Conservation (phyloP, 2,113 vertebrate species). For the Psammodynastes pulverulentus region DNA sequence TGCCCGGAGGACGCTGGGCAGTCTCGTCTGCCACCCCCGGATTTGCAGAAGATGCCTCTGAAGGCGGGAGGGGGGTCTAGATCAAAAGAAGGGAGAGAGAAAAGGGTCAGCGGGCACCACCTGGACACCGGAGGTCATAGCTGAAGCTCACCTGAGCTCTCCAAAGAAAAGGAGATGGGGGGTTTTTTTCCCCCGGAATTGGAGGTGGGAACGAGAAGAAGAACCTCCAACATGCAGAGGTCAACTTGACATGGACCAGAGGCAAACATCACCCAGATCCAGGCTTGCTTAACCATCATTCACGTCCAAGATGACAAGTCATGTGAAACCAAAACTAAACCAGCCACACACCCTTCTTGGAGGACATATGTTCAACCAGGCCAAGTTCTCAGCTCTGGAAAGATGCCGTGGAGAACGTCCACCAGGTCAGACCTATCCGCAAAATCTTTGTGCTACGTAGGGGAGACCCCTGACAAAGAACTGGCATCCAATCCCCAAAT, state of each 20-base stretch:
- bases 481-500: background rate
- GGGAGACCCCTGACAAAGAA: background rate
- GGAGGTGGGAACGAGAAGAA: slow-evolving; percentile 31
- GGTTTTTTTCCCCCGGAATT: slow-evolving; percentile 26
- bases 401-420: background rate
- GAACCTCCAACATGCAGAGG: slow-evolving; percentile 9
- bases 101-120: background rate
- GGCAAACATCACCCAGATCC: background rate
- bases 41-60: slow-evolving; percentile 43
- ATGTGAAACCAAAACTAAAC: background rate
- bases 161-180: background rate
- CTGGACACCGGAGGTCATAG: background rate
- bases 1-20: background rate
- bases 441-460: background rate
- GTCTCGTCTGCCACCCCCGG: slow-evolving; percentile 12
- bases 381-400: background rate
- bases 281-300: background rate
- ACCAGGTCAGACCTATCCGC: background rate
- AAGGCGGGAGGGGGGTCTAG: slow-evolving; percentile 54
- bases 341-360: background rate
- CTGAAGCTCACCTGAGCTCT: background rate
- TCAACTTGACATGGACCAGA: background rate
- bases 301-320: background rate
- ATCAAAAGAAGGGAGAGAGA: slow-evolving; percentile 44
- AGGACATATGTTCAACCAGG: background rate